Conservation (phyloP, 2,888 invertebrate genomes). For the Dynastes maya region DNA sequence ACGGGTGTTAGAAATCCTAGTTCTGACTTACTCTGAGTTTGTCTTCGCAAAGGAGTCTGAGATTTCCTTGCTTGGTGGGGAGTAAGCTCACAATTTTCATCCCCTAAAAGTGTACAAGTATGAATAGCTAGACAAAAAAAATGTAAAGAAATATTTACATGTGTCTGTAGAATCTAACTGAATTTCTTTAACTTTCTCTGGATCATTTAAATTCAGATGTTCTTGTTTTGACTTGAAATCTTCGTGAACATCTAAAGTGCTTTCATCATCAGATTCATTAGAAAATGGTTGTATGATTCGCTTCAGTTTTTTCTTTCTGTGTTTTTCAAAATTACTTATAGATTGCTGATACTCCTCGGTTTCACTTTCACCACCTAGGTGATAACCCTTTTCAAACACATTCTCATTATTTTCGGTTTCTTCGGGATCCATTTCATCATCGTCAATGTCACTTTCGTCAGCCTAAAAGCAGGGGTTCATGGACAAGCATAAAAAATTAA, state of each 20-base stretch:
- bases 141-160: slow-evolving; percentile 49
- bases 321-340: slow-evolving; percentile 37
- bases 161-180: slow-evolving; percentile 54
- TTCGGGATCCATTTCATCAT: slow-evolving; percentile 49
- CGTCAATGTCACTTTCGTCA: slow-evolving; percentile 60
- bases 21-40: slow-evolving; percentile 60
- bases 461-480: slow-evolving; percentile 54
- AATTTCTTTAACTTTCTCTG: slow-evolving; percentile 19
- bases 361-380: slow-evolving; percentile 5
- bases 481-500: not conserved
- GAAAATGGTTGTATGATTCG: slow-evolving; percentile 64
- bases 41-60: slow-evolving; percentile 60
- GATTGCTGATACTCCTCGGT: not conserved
- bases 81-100: slow-evolving; percentile 64
- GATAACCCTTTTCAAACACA: slow-evolving; percentile 18
- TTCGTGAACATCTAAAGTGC: slow-evolving; percentile 5
- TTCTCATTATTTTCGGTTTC: slow-evolving; percentile 47
- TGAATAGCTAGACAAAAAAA: slow-evolving; percentile 5
- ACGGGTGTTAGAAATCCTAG: slow-evolving; percentile 71
- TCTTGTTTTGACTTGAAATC: slow-evolving; percentile 1
- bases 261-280: slow-evolving; percentile 65
- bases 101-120: slow-evolving; percentile 55
- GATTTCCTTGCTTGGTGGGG: slow-evolving; percentile 62
- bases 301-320: slow-evolving; percentile 58
- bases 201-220: slow-evolving; percentile 32